Conservation (phyloP, 2,113 vertebrate species). For the Channa argus region DNA sequence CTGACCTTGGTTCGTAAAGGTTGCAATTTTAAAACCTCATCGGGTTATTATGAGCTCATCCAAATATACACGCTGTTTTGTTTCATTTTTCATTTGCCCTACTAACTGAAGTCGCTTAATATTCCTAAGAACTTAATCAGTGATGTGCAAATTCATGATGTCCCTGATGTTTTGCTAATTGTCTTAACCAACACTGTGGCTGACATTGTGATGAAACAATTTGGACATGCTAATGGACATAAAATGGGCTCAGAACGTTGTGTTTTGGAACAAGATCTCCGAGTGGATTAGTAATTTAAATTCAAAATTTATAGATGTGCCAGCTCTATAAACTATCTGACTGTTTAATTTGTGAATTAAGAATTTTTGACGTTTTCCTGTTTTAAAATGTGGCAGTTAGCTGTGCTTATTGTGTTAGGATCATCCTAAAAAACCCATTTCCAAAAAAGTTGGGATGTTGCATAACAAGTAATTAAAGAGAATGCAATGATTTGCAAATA, state of each 20-base stretch:
- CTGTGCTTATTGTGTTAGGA: no score
- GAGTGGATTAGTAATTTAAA: background rate
- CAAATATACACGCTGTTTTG: conserved; percentile 14
- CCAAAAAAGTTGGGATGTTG: no score
- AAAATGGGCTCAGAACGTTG: conserved; percentile 16
- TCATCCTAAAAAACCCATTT: no score
- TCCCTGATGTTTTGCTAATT: conserved; percentile 61
- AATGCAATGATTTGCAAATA: no score
- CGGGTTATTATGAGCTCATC: conserved; percentile 6
- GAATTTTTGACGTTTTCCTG: no score
- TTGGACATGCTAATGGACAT: conserved; percentile 56
- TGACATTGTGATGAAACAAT: conserved; percentile 52
- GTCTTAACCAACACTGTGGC: conserved; percentile 34
- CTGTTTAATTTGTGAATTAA: no score
- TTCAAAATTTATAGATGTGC: conserved; percentile 6
- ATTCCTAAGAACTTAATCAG: conserved; percentile 47
- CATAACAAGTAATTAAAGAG: no score
- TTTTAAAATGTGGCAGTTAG: no score
- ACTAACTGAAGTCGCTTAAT: conserved; percentile 22
- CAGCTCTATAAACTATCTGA: background rate
- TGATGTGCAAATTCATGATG: conserved; percentile 39
- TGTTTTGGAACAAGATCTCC: conserved; percentile 16
- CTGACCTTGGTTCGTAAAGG: conserved; percentile 66
- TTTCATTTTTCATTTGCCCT: conserved; percentile 29
- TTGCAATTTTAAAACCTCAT: conserved; percentile 17